Evolutionary conservation across 30 jellyfish, hydroid and myxozoan species (phyloP), one percentile per base, ranked within the genome.

Genomic region (Turritopsis dohrnii): DNA sequence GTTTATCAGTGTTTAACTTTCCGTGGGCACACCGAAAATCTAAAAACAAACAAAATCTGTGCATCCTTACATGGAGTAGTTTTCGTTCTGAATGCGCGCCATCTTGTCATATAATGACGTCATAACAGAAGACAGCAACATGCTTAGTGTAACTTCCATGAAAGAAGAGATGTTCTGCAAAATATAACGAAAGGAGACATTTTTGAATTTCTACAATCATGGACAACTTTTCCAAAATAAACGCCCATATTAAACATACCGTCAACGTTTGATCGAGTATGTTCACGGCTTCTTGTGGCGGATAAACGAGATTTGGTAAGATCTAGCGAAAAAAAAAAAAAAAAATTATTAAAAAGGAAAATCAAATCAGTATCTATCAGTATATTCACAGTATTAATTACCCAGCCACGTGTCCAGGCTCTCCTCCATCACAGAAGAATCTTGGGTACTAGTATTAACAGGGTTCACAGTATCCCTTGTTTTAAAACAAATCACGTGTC

Each of bases 81-180:
- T 88, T 65, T 91, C 97, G n/a, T 79, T 73, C 65, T 87, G 96
- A 21, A 91, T 91, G 3, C 87, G 88, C 13, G 89, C 87, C 53
- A 91, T 84, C 79, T 86, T 91, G 85, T 87, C 88, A 26, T 91
- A 94, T 0, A 91, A 86, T 21, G 97, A 87, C 18, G 82, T 71
- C 84, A 83, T 73, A 28, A 91, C 85, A 5, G 97, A 88, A 23
- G 84, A 86, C 52, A 81, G 53, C 53, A 91, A 53, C 80, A 79
- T 31, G 53, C 83, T 79, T 83, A 91, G 81, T 13, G 90, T 31
- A 69, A 75, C 41, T 26, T 87, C 96, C 88, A 87, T 87, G 23
- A 87, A 66, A 25, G 81, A 80, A 8, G 75, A 24, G 20, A 87
- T 85, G 20, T 77, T 81, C 97, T 91, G 71, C n/a, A n/a, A n/a